Percentiles rank a stretch among this genome's conserved stretches.
Evolutionary conservation across 2,888 invertebrate genomes (phyloP).

Genomic region (Drosophila putrida): DNA sequence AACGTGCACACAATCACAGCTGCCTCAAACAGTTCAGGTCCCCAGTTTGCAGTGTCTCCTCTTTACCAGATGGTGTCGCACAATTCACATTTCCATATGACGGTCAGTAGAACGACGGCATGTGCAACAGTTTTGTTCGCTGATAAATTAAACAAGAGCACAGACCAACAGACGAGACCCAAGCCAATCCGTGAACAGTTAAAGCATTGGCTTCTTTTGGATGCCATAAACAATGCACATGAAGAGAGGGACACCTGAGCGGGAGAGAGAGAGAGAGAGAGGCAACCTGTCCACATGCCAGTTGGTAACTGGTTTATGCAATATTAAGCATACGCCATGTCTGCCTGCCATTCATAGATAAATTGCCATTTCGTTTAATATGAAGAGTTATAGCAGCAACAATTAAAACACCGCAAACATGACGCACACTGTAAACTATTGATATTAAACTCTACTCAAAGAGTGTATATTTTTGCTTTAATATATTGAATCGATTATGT

Average conservation of each 20-base stretch:
- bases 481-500: constrained; percentile 10
- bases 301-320: constrained; percentile 60
- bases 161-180: constrained; percentile 32
- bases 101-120: constrained; percentile 50
- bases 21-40: constrained; percentile 32
- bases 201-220: constrained; percentile 61
- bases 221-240: constrained; percentile 66
- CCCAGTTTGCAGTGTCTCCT: background rate
- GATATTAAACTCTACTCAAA: background rate
- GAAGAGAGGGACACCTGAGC: background rate
- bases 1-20: constrained; percentile 60
- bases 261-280: no score
- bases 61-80: constrained; percentile 14
- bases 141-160: constrained; percentile 75
- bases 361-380: constrained; percentile 70
- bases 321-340: constrained; percentile 76
- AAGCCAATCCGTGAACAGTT: constrained; percentile 54
- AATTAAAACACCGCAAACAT: constrained; percentile 52
- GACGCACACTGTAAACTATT: constrained; percentile 1
- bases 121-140: constrained; percentile 71
- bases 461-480: background rate
- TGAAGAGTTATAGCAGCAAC: constrained; percentile 68
- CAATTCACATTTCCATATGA: constrained; percentile 51
- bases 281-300: constrained; percentile 49
- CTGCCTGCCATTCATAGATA: constrained; percentile 71